phyloP scores from a whole-genome alignment of 2,113 vertebrate species.

The Ptilonorhynchus violaceus region DNA sequence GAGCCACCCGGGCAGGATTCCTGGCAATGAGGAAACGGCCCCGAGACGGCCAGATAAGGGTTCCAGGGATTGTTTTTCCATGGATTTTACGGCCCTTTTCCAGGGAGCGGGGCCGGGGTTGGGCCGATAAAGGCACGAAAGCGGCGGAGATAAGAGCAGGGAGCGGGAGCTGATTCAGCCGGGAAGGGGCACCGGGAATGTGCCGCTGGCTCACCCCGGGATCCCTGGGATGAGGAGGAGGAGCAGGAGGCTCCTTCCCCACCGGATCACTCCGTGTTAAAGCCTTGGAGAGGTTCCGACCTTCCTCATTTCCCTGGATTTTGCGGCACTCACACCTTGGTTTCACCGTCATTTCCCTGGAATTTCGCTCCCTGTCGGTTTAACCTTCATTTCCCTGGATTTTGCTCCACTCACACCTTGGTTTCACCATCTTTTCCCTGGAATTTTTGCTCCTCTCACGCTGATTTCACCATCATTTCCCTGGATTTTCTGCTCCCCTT shows the following conservation, averaged over 20 bases:
- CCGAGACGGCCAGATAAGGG: background rate
- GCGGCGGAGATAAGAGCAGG: no score
- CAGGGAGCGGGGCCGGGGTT: no score
- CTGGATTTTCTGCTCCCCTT: no score
- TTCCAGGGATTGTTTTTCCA: background rate
- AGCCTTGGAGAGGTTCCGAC: background rate
- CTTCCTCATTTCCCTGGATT: conserved; percentile 1
- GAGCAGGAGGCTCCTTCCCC: rapidly evolving
- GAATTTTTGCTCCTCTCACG: no score
- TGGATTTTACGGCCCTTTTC: no score
- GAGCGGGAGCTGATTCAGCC: no score
- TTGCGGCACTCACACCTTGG: background rate
- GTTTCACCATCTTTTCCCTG: no score
- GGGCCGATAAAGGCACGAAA: no score
- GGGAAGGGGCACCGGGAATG: background rate
- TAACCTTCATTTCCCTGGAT: background rate
- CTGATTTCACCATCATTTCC: no score
- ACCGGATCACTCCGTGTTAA: background rate
- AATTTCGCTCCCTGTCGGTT: background rate
- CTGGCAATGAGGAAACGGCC: background rate
- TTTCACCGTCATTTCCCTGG: background rate
- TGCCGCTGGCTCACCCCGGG: background rate
- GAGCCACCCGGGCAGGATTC: background rate
- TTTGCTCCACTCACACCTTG: no score
- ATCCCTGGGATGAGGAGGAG: background rate